These are phyloP conservation scores for Psittacula echo DNA, from an alignment of 2,797 vertebrate species.

Conservation along the genomic window DNA sequence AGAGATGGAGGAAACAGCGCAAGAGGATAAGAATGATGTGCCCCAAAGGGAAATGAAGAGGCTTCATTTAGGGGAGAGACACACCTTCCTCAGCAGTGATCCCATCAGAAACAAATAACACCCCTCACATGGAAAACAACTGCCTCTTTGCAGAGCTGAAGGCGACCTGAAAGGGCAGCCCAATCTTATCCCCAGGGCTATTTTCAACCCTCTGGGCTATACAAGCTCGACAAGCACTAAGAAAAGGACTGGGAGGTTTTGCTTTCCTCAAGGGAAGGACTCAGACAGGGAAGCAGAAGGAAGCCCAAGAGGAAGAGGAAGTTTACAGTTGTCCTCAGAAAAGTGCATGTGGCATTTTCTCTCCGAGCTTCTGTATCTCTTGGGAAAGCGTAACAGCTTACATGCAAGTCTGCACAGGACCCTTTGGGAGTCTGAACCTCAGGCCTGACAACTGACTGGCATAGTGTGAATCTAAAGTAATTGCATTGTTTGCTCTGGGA, in stretches of 20 bases:
- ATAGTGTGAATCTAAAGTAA: constrained; percentile 40
- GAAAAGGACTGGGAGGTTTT: background rate
- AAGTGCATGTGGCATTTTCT: background rate
- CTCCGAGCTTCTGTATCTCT: constrained; percentile 1
- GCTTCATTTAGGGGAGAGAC: background rate
- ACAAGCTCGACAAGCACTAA: background rate
- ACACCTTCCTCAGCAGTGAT: background rate
- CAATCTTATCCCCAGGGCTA: background rate
- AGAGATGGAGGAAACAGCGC: background rate
- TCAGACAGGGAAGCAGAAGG: background rate
- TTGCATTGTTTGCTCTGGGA: constrained; percentile 54
- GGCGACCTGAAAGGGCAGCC: background rate
- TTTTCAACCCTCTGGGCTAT: background rate
- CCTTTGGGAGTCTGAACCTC: constrained; percentile 15
- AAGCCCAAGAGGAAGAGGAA: constrained; percentile 15
- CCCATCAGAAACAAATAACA: background rate
- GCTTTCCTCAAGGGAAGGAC: background rate
- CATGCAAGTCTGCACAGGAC: constrained; percentile 25
- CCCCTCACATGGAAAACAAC: background rate
- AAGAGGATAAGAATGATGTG: background rate
- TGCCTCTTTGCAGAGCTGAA: background rate
- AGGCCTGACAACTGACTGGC: constrained; percentile 15
- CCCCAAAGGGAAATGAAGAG: constrained; percentile 5
- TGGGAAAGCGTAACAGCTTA: background rate
- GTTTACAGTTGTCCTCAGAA: constrained; percentile 23